Evolutionary conservation across 1,140 invertebrate genomes (phyloP).

Genomic region (Pseudachorutes palmiensis): DNA sequence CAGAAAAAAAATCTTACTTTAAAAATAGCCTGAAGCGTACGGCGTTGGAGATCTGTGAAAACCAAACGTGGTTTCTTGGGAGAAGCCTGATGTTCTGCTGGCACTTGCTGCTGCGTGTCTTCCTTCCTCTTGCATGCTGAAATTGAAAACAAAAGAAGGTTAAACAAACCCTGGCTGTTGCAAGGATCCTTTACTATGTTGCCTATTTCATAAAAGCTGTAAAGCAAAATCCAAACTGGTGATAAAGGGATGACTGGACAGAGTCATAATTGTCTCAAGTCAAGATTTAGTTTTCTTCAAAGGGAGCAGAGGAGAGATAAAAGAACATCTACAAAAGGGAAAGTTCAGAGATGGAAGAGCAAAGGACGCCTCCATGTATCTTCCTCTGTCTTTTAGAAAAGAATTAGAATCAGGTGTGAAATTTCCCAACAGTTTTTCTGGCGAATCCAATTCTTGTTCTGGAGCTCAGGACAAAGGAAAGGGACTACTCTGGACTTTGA

Average conservation of each 20-base stretch:
- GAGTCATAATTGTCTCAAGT: neutral
- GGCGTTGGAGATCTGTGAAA: conserved; percentile 98
- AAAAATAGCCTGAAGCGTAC: conserved; percentile 99
- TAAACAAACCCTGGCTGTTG: too few relatives aligned
- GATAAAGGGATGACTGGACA: neutral
- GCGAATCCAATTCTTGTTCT: conserved; percentile 2
- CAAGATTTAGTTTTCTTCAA: neutral
- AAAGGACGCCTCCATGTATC: neutral
- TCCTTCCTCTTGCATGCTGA: conserved; percentile 97
- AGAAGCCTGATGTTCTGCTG: conserved; percentile 61
- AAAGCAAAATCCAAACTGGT: neutral
- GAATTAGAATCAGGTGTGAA: neutral
- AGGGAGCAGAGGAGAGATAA: too few relatives aligned
- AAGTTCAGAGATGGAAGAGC: too few relatives aligned
- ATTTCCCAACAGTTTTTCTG: neutral
- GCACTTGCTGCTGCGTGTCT: conserved; percentile 56
- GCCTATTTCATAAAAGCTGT: too few relatives aligned
- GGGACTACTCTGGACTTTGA: neutral
- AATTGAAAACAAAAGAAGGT: too few relatives aligned
- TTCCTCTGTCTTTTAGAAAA: neutral
- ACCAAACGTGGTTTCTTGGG: conserved; percentile 99
- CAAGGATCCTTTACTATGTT: too few relatives aligned
- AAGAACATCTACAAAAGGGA: too few relatives aligned
- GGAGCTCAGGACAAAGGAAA: neutral
- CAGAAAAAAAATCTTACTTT: conserved; percentile 57